Conservation (phyloP, 2,888 invertebrate species). For the Muschampia staudingeri region DNA sequence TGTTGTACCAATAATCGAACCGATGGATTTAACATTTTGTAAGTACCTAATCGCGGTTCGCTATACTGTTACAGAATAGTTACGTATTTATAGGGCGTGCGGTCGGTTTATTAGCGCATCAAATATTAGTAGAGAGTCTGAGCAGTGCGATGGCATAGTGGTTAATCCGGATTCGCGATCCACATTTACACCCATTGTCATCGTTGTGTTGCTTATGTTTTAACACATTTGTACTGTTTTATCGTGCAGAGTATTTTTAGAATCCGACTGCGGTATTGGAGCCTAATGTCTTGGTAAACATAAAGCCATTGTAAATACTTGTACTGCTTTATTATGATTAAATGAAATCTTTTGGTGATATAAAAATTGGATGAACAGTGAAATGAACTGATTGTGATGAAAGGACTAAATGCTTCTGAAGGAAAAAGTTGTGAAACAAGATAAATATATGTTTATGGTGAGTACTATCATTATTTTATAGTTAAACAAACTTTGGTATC, state of each 20-base stretch:
- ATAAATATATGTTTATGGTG: slow-evolving; percentile 84
- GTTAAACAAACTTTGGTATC: neutral
- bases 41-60: slow-evolving; percentile 26
- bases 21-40: slow-evolving; percentile 41
- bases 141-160: slow-evolving; percentile 71
- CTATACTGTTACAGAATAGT: slow-evolving; percentile 32
- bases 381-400: slow-evolving; percentile 72
- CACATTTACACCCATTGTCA: slow-evolving; percentile 82
- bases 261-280: slow-evolving; percentile 83
- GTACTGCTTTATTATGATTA: slow-evolving; percentile 69
- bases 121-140: slow-evolving; percentile 38
- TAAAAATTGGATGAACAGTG: slow-evolving; percentile 70
- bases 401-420: slow-evolving; percentile 78
- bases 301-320: slow-evolving; percentile 74
- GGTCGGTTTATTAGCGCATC: slow-evolving; percentile 33
- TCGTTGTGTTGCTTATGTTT: slow-evolving; percentile 84
- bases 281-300: slow-evolving; percentile 86
- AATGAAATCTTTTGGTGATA: slow-evolving; percentile 71
- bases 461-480: slow-evolving; percentile 69
- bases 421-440: slow-evolving; percentile 73
- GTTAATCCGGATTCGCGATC: slow-evolving; percentile 84
- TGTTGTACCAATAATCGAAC: slow-evolving; percentile 31
- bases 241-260: slow-evolving; percentile 90
- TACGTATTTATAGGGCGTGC: slow-evolving; percentile 21
- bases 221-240: slow-evolving; percentile 87